Evolutionary conservation across 2,888 invertebrate genomes (phyloP), one percentile per base, ranked within the genome.

Genomic region (Drosophila buzzatii): DNA sequence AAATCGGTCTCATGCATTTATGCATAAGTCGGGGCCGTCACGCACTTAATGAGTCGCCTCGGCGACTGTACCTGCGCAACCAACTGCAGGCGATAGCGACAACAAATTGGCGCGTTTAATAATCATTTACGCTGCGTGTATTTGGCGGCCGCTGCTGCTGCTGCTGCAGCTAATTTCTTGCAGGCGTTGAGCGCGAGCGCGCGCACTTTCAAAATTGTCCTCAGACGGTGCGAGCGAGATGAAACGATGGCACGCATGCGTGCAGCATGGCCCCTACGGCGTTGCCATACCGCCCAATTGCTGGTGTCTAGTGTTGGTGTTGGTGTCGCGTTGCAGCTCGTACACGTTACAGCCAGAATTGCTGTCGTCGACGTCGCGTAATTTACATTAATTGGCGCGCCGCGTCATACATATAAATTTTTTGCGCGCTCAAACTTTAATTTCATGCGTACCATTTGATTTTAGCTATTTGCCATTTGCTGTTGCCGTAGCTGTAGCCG

Each of bases 361-460:
- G 68, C 81, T 70, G 80, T 81, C 79, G 81, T 82, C 77, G 81
- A 79, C 84, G 87, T 76, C 82, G 87, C 82, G 84, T 89, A 89
- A 87, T 87, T 87, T 87, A 83, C 87, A 87, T 87, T 87, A 87
- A 87, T 87, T 87, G 87, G 85, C 85, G 79, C 89, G 83, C 84
- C 87, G 85, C 79, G 85, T 88, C 90, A 72, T 77, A 85, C 90
- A 85, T 87, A 89, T 79, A 85, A 88, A 86, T 87, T 82, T 78
- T 82, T 89, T 85, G 85, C 71, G 87, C 70, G 82, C 88, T 57
- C 71, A 80, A 85, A 89, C 81, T 88, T 85, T 89, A 89, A 86
- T 86, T 89, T 86, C 85, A 86, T 86, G 86, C 90, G 90, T 86
- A 83, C 88, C 76, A 89, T 89, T 89, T 87, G 89, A 89, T 89